Conservation (phyloP, 2,797 vertebrate species). For the Hippocampus kuda region DNA sequence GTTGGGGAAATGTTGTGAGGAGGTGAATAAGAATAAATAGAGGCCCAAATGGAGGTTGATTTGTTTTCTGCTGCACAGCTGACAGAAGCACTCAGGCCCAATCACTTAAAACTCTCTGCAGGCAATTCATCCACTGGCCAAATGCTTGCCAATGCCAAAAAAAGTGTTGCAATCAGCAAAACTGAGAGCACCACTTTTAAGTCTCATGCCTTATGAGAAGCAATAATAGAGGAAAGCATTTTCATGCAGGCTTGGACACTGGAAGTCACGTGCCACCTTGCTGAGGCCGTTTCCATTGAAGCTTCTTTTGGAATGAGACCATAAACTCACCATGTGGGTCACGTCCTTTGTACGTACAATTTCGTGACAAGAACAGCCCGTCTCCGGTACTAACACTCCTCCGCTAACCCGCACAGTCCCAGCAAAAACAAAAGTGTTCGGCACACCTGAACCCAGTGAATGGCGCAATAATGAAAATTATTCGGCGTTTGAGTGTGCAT, state of each 20-base stretch:
- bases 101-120: conserved; percentile 19
- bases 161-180: neutral
- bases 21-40: neutral
- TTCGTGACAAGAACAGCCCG: neutral
- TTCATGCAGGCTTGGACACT: conserved; percentile 9
- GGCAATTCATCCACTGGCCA: conserved; percentile 1
- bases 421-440: conserved; percentile 19
- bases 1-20: neutral
- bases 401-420: conserved; percentile 22
- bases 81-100: conserved; percentile 12
- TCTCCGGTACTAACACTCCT: neutral
- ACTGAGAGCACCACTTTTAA: neutral
- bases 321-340: neutral
- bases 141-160: conserved; percentile 3
- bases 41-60: conserved; percentile 4
- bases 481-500: neutral
- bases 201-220: neutral
- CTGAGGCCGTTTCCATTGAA: neutral
- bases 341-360: neutral
- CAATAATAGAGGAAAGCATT: neutral
- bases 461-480: neutral
- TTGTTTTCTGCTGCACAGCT: conserved; percentile 10
- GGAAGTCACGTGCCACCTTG: conserved; percentile 20
- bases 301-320: neutral
- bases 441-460: neutral